Evolutionary conservation across 2,113 vertebrate species (phyloP), one percentile per base, ranked within the genome.

Genomic region (Laticauda colubrina): DNA sequence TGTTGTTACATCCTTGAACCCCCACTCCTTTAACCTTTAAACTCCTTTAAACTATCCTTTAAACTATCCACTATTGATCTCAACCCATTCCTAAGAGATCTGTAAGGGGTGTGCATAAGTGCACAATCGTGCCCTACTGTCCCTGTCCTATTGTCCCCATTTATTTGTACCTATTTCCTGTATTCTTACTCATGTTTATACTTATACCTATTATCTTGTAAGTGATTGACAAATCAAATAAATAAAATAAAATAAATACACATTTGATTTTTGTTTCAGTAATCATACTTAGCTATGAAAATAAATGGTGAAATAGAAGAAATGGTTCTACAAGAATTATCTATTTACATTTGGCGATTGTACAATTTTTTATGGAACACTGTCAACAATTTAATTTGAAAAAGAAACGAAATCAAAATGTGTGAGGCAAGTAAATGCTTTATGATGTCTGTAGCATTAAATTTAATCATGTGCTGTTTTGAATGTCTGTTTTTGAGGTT

Each of bases 401-500:
- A 81, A 81, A 81, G 18, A 95, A 69, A 85, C 29, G 87, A n/a
- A 2, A n/a, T 88, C n/a, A 59, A 3, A 45, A 21, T 55, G 89
- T 89, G 75, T 93, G 5, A 69, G 15, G 51, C 29, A 91, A 45
- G 4, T 54, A 2, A 14, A 14, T 48, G 20, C 86, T 0, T 0
- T 54, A 45, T 0, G 0, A 1, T 57, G 29, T 21, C 91, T 93
- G 11, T 51, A 91, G 39, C 0, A 0, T 43, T n/a, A n/a, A 51
- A 89, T 91, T 93, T 55, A 59, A 0, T 89, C 48, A 5, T 14
- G 85, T 45, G 26, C 43, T 92, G 18, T 29, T 93, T 93, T 90
- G 61, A 88, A 9, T 93, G 14, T 57, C 51, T 92, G 24, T 89
- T 1, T 89, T 95, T 92, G 21, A 94, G 89, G 15, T 57, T 93